Conservation (phyloP, 2,113 vertebrate genomes). For the Synodontis membranacea region DNA sequence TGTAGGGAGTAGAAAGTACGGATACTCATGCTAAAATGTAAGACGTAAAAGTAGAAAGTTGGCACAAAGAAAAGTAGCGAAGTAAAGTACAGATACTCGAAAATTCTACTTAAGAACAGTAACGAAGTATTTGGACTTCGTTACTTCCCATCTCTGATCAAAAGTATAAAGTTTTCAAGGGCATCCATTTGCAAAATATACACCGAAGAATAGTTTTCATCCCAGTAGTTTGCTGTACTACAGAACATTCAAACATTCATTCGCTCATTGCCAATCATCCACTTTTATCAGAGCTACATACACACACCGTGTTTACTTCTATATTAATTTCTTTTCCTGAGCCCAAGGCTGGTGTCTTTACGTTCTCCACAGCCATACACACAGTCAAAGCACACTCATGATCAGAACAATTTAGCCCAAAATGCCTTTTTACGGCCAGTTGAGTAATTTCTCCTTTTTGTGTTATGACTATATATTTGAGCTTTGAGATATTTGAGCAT, state of each 20-base stretch:
- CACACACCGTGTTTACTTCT: background rate
- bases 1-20: too few relatives aligned
- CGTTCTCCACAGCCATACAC: background rate
- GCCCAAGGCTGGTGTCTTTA: background rate
- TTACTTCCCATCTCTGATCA: too few relatives aligned
- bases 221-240: background rate
- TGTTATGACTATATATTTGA: slow-evolving; percentile 12
- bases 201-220: background rate
- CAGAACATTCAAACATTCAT: background rate
- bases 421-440: background rate
- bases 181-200: background rate
- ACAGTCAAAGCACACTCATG: background rate
- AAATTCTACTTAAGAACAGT: too few relatives aligned
- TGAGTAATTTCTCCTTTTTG: background rate
- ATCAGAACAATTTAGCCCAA: background rate
- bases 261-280: background rate
- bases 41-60: too few relatives aligned
- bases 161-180: background rate
- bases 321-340: background rate
- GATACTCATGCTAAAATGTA: too few relatives aligned
- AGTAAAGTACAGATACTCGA: too few relatives aligned
- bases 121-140: too few relatives aligned
- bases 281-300: background rate
- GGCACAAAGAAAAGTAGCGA: too few relatives aligned
- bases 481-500: slow-evolving; percentile 26